Evolutionary conservation across 1,140 invertebrate species (phyloP).

Genomic region (Microplitis demolitor): DNA sequence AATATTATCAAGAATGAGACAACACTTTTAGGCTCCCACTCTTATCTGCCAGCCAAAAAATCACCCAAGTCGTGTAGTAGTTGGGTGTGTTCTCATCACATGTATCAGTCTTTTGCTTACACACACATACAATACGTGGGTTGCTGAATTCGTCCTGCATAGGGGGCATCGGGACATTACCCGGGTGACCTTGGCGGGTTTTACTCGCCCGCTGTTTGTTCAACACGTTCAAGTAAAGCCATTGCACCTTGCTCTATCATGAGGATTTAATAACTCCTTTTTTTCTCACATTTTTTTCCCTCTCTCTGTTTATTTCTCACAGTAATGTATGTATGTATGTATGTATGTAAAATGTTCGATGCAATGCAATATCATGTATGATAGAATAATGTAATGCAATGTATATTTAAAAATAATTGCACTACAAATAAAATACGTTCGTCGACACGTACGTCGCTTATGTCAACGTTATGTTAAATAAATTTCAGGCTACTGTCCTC

Average conservation of each 20-base stretch:
- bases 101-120: neutral
- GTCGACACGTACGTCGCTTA: no score
- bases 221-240: slow-evolving; percentile 47
- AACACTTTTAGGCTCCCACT: no score
- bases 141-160: slow-evolving; percentile 60
- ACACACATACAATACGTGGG: slow-evolving; percentile 25
- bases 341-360: no score
- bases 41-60: no score
- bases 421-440: no score
- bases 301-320: neutral
- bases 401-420: no score
- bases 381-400: no score
- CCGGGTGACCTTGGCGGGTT: slow-evolving; percentile 60
- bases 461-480: no score
- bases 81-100: neutral
- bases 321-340: no score
- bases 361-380: no score
- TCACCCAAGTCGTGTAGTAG: neutral
- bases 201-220: slow-evolving; percentile 48
- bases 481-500: no score
- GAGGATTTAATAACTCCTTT: slow-evolving; percentile 32
- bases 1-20: no score
- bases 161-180: slow-evolving; percentile 64
- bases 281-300: slow-evolving; percentile 10
- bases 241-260: slow-evolving; percentile 61